phyloP scores from a whole-genome alignment of 1,140 invertebrate species.

The Pararge aegeria region DNA sequence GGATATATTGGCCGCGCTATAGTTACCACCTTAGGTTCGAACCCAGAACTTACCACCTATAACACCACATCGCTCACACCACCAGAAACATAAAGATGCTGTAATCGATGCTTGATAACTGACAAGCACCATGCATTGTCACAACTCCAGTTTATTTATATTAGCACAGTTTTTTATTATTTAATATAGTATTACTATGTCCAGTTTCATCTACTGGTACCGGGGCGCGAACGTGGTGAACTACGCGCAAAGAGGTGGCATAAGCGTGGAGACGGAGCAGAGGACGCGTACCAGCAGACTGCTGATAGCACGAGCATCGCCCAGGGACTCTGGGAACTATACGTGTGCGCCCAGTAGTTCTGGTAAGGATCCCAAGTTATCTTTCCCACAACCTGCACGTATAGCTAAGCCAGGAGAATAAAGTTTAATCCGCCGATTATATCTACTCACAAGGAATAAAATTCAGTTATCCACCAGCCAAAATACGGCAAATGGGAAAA shows the following conservation, averaged over 20 bases:
- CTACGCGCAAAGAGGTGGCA: constrained; percentile 91
- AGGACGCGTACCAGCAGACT: constrained; percentile 90
- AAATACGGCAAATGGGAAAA: too few species aligned
- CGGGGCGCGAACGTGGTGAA: constrained; percentile 92
- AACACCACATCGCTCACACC: too few species aligned
- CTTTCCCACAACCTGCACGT: background rate
- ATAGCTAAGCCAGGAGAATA: too few species aligned
- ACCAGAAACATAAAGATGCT: too few species aligned
- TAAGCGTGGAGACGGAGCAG: constrained; percentile 92
- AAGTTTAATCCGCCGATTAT: too few species aligned
- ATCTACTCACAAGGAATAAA: too few species aligned
- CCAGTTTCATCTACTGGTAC: constrained; percentile 85
- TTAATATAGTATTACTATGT: constrained; percentile 2
- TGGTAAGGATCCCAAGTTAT: constrained; percentile 57
- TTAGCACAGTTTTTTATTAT: constrained; percentile 3
- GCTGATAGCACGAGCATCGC: constrained; percentile 88
- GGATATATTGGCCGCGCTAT: too few species aligned
- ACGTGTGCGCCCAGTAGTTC: constrained; percentile 88
- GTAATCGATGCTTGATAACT: too few species aligned
- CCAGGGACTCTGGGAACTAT: constrained; percentile 92
- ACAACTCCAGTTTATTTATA: background rate
- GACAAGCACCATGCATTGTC: background rate
- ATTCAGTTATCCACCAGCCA: too few species aligned
- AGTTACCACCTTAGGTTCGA: too few species aligned
- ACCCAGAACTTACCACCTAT: too few species aligned